Base-by-base conservation (phyloP, 2,888 invertebrate genomes). In the Xestia c-nigrum region DNA sequence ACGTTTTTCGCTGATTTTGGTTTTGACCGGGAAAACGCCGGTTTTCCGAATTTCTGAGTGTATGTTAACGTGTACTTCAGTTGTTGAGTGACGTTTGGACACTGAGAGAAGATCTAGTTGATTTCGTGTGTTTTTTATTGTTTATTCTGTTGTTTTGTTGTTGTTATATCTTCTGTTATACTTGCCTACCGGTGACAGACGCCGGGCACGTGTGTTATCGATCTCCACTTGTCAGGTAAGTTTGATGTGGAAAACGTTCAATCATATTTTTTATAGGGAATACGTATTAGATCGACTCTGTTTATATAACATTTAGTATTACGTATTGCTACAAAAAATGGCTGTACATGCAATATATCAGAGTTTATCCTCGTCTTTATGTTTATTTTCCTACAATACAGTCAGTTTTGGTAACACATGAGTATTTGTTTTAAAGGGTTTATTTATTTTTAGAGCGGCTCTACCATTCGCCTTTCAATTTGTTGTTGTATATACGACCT, bases 1-100 rank as follows among this genome's bases (percentile, higher is more conserved):
- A 89, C 89, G 91, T 93, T 92, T 92, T 52, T 79, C 64, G 72
- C 87, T 85, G 79, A 80, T 90, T 92, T 92, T 92, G 92, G 89
- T 91, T 95, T 95, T 94, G 86, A 89, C 94, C 95, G 94, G 94
- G 91, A 94, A 95, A 95, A 95, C 91, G 93, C 96, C 96, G 95
- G 95, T 86, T 88, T 89, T 84, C 80, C 84, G 85, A 85, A 89
- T 89, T 90, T 89, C 88, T 86, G 86, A 91, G 92, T 87, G 87
- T 89, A 91, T 87, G 86, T 88, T 90, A 89, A 90, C 90, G 84
- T 91, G 93, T 94, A 85, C 79, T 89, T 81, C 88, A 40, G 43
- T 90, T 92, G 88, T 91, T 93, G 81, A 87, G 92, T 94, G 93
- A 93, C 92, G 86, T 84, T 92, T 87, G 66, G 80, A 78, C 88